Evolutionary conservation across 2,797 vertebrate species (phyloP), one percentile per base, ranked within the genome.

Genomic region (Cryptoblepharus egeriae): DNA sequence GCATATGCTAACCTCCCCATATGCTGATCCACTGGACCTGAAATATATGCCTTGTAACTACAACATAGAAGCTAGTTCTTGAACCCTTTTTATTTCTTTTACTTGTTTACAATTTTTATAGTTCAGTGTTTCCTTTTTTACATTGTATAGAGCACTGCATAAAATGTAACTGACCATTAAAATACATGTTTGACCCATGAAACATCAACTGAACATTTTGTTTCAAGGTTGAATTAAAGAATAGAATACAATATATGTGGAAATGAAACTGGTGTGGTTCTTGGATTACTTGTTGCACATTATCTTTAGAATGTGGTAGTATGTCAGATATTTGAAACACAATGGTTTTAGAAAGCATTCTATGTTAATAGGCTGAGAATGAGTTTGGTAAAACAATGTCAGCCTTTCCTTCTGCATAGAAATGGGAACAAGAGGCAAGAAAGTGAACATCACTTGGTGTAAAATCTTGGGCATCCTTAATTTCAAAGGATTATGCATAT

Each of bases 11-110:
- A n/a, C n/a, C n/a, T n/a, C n/a, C n/a, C n/a, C n/a, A n/a, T n/a
- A n/a, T n/a, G n/a, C n/a, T n/a, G n/a, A n/a, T n/a, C n/a, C 74
- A 55, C 78, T 15, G 69, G 37, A 88, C 28, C 52, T 85, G 32
- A 0, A 0, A 76, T 37, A 72, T 13, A 9, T 35, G 9, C 4
- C n/a, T n/a, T n/a, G n/a, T n/a, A n/a, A n/a, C 18, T 60, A 80
- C 35, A 5, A n/a, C 78, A 58, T 49, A 1, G 26, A 49, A 65
- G 30, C 26, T 64, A 30, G 11, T 77, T 77, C 42, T 67, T 32
- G 26, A 35, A n/a, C n/a, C 7, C 6, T 67, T 42, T 57, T 11
- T 67, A 8, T 39, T 28, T 73, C 26, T 35, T 11, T 57, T 37
- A 20, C 12, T 49, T 61, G 13, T 32, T 74, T 39, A 13, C 18